Percentiles rank a stretch among this genome's conserved stretches.
Conservation (phyloP, 2,113 vertebrate species). For the Sinocyclocheilus maitianheensis region DNA sequence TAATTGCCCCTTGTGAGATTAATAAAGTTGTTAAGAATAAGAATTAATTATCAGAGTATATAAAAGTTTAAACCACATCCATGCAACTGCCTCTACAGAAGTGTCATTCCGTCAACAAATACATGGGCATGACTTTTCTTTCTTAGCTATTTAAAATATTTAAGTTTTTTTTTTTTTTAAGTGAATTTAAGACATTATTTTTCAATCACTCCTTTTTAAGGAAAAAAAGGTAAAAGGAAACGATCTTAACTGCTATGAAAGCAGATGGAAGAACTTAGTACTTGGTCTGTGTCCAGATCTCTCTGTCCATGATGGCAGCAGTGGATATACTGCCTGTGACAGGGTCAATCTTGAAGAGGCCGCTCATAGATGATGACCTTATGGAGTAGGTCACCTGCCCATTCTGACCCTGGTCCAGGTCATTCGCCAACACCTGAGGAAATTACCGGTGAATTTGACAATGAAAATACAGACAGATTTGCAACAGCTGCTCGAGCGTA, state of each 20-base stretch:
- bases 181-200: background rate
- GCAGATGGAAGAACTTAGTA: conserved; percentile 58
- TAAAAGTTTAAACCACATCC: background rate
- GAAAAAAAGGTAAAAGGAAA: background rate
- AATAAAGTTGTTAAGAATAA: too few relatives aligned
- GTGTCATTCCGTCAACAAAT: background rate
- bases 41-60: background rate
- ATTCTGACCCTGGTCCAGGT: conserved; percentile 89
- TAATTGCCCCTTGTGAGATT: too few relatives aligned
- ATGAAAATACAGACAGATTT: conserved; percentile 63
- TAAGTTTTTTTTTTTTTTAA: background rate
- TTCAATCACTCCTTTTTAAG: background rate
- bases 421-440: conserved; percentile 89
- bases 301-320: conserved; percentile 94
- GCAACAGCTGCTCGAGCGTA: conserved; percentile 63
- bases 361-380: conserved; percentile 84
- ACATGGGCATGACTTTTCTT: background rate
- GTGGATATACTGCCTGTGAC: conserved; percentile 87
- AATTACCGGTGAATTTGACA: conserved; percentile 57
- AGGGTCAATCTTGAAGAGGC: conserved; percentile 87
- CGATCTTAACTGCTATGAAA: background rate
- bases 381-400: conserved; percentile 93
- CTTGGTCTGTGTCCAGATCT: conserved; percentile 96
- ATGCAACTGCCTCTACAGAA: background rate
- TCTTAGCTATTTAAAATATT: background rate